These are phyloP conservation scores for Arizona elegans DNA, from an alignment of 2,113 vertebrate genomes.

Conservation along the genomic window DNA sequence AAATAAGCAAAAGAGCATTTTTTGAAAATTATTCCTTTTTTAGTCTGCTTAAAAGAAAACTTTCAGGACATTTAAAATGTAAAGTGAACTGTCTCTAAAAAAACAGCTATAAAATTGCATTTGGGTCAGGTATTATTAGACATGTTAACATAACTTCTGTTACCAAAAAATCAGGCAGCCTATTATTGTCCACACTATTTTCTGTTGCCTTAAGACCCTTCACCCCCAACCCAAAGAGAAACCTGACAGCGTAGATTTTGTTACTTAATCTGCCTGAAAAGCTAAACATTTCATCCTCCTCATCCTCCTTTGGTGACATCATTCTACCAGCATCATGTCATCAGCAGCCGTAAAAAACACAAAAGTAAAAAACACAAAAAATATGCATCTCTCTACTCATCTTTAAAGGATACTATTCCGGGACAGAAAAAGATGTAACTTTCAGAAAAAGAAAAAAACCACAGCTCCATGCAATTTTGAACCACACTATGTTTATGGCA, in stretches of 20 bases:
- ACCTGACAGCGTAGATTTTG: not conserved
- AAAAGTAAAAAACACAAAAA: not conserved
- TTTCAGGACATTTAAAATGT: not conserved
- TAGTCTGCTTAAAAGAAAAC: not conserved
- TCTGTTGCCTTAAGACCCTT: not conserved
- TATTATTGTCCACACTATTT: not conserved
- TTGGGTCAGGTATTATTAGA: not conserved
- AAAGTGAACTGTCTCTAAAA: not conserved
- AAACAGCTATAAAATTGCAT: not conserved
- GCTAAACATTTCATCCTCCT: not conserved
- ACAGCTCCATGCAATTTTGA: not conserved
- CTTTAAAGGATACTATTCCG: not conserved
- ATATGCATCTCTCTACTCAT: not conserved
- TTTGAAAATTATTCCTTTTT: not conserved
- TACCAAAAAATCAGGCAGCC: not conserved
- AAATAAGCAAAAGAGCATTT: not conserved
- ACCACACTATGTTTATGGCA: no score
- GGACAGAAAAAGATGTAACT: not conserved
- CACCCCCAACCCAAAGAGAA: not conserved
- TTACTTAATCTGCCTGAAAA: not conserved
- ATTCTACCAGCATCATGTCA: not conserved
- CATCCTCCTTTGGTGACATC: not conserved
- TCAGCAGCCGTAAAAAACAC: not conserved
- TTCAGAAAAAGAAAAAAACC: not conserved
- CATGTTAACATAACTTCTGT: not conserved